Conservation (phyloP, 2,797 vertebrate species). For the Periophthalmus magnuspinnatus region DNA sequence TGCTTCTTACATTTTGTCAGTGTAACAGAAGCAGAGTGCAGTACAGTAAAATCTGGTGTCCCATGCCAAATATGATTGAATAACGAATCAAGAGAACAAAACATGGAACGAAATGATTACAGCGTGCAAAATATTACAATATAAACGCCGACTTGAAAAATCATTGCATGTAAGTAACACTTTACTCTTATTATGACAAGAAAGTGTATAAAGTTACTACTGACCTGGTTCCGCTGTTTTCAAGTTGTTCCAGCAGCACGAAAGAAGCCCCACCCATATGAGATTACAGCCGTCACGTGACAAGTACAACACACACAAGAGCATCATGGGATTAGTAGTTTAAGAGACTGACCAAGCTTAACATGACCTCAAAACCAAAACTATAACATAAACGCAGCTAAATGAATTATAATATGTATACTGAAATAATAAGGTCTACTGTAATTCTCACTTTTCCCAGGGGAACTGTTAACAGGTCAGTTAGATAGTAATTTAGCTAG, state of each 20-base stretch:
- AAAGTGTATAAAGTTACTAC: background rate
- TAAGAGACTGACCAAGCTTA: background rate
- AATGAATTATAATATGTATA: background rate
- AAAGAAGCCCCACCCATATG: background rate
- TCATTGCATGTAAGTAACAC: background rate
- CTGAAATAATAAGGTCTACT: background rate
- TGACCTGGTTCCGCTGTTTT: conserved; percentile 31
- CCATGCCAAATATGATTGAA: background rate
- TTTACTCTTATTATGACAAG: background rate
- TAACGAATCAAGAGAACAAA: background rate
- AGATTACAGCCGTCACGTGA: background rate
- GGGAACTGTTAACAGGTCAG: too few species aligned
- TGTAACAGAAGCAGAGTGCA: background rate
- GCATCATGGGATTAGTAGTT: conserved; percentile 21
- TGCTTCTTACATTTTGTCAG: background rate
- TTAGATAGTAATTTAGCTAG: too few species aligned
- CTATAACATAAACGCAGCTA: too few species aligned
- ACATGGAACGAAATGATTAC: background rate
- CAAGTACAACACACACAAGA: conserved; percentile 18
- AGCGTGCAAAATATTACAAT: background rate
- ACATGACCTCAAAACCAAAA: background rate
- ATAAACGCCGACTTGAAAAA: background rate
- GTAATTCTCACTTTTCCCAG: background rate
- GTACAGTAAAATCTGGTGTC: background rate
- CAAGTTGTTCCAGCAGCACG: accelerated